Percentiles rank a stretch among this genome's conserved stretches.
These are phyloP conservation scores for Mythimna ferrago DNA, from an alignment of 2,888 invertebrate genomes.

Conservation along the genomic window DNA sequence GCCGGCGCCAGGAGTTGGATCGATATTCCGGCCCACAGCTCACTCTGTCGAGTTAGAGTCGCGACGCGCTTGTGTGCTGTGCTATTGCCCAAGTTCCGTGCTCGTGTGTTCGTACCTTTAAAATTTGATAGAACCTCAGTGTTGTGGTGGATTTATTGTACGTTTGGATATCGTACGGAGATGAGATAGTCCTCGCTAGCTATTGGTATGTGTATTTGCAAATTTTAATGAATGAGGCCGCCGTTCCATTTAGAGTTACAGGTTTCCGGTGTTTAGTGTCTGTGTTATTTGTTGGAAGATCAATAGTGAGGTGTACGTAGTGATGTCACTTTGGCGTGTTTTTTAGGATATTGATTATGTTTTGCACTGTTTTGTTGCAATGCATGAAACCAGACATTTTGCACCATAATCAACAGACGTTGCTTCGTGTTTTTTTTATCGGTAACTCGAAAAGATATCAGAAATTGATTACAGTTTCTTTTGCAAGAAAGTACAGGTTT, in stretches of 20 bases:
- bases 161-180: constrained; percentile 77
- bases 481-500: neutral
- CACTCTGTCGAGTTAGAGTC: constrained; percentile 79
- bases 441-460: constrained; percentile 37
- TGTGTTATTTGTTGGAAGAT: constrained; percentile 71
- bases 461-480: constrained; percentile 14
- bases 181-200: constrained; percentile 83
- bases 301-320: constrained; percentile 76
- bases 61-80: constrained; percentile 81
- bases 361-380: constrained; percentile 24
- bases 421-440: constrained; percentile 43
- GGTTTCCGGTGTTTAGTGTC: constrained; percentile 70
- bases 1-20: constrained; percentile 88
- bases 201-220: constrained; percentile 75
- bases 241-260: constrained; percentile 56
- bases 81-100: constrained; percentile 67
- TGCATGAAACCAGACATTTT: constrained; percentile 19
- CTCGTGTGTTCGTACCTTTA: constrained; percentile 70
- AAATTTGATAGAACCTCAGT: constrained; percentile 69
- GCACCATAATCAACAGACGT: constrained; percentile 22
- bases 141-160: constrained; percentile 75
- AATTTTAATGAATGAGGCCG: constrained; percentile 54
- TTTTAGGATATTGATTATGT: constrained; percentile 34
- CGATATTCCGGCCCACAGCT: constrained; percentile 84
- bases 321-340: constrained; percentile 76